Evolutionary conservation across 2,888 invertebrate species (phyloP).

Genomic region (Hemaris fuciformis): DNA sequence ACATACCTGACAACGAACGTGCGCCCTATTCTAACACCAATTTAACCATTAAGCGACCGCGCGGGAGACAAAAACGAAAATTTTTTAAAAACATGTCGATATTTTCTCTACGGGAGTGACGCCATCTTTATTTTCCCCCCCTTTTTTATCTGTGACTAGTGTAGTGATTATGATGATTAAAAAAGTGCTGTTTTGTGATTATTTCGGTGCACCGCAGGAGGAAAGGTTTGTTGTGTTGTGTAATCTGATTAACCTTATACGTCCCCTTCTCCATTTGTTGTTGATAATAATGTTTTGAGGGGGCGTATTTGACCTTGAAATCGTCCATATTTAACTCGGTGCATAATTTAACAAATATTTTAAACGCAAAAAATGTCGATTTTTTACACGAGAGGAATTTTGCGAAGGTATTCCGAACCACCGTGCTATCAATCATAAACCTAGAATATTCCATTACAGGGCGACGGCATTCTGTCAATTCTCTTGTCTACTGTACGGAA

Average conservation of each 20-base stretch:
- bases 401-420: neutral
- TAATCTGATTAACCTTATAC: neutral
- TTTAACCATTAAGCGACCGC: neutral
- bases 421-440: neutral
- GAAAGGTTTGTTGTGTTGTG: constrained; percentile 37
- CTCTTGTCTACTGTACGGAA: neutral
- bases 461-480: neutral
- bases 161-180: constrained; percentile 38
- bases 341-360: too few relatives aligned
- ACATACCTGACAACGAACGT: constrained; percentile 49
- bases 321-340: neutral
- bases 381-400: neutral
- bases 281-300: neutral
- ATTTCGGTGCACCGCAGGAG: constrained; percentile 39
- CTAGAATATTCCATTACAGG: constrained; percentile 1
- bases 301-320: neutral
- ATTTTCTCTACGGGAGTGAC: too few relatives aligned
- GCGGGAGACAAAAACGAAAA: neutral
- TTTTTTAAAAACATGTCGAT: neutral
- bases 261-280: neutral
- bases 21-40: constrained; percentile 19
- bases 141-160: constrained; percentile 4
- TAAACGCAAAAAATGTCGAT: too few relatives aligned
- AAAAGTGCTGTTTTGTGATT: constrained; percentile 55
- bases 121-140: neutral